phyloP scores from a whole-genome alignment of 1,140 invertebrate genomes.

The Drosophila murphyi region DNA sequence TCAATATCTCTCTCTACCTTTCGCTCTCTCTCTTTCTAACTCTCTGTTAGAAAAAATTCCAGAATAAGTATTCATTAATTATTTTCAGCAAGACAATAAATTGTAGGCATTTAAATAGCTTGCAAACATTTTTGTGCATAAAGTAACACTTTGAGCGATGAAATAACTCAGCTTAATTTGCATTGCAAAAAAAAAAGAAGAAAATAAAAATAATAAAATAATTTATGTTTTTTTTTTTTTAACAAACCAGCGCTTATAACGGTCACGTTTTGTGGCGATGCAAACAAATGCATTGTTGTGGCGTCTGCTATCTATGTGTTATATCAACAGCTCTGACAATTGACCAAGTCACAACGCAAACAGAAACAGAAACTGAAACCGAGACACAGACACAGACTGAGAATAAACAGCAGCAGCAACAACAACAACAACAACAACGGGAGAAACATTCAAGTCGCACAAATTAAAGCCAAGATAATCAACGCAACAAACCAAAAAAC shows the following conservation, averaged over 20 bases:
- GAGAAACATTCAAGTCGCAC: slow-evolving; percentile 14
- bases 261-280: slow-evolving; percentile 65
- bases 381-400: slow-evolving; percentile 27
- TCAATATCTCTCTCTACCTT: too few relatives aligned
- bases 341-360: slow-evolving; percentile 42
- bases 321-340: slow-evolving; percentile 72
- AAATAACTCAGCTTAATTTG: slow-evolving; percentile 1
- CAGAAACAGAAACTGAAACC: slow-evolving; percentile 19
- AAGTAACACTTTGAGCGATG: neutral
- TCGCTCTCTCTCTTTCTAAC: too few relatives aligned
- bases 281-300: slow-evolving; percentile 72
- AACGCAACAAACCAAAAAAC: slow-evolving; percentile 33
- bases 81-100: too few relatives aligned
- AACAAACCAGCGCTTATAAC: slow-evolving; percentile 62
- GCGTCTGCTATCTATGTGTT: slow-evolving; percentile 72
- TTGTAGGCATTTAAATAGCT: too few relatives aligned
- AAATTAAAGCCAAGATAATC: slow-evolving; percentile 83
- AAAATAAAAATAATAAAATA: slow-evolving; percentile 39
- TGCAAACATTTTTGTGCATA: too few relatives aligned
- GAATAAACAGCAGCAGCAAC: slow-evolving; percentile 7
- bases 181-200: neutral
- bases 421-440: neutral
- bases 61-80: too few relatives aligned
- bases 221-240: neutral
- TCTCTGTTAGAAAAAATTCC: too few relatives aligned